Percentiles rank a stretch among this genome's conserved stretches.
These are phyloP conservation scores for Popillia japonica DNA, from an alignment of 1,140 invertebrate species.

Conservation along the genomic window DNA sequence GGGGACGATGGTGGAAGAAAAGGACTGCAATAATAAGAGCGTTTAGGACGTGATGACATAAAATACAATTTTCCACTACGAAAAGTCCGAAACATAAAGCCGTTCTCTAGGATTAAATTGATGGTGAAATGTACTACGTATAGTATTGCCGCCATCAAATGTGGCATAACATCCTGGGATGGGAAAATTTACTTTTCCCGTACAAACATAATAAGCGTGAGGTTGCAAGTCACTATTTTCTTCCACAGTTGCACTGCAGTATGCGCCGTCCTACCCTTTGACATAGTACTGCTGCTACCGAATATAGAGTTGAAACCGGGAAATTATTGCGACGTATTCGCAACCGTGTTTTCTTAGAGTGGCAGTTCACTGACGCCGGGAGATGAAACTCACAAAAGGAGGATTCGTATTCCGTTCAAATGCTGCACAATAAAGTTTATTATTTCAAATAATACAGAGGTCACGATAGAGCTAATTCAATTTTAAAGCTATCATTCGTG, in stretches of 20 bases:
- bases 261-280: not conserved
- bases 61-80: constrained; percentile 30
- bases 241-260: not conserved
- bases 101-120: not conserved
- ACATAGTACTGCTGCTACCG: too few species aligned
- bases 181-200: not conserved
- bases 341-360: constrained; percentile 20
- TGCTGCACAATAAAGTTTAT: constrained; percentile 21
- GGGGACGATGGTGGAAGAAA: not conserved
- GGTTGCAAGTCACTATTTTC: constrained; percentile 12
- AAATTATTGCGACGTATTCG: constrained; percentile 18
- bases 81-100: constrained; percentile 10
- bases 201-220: not conserved
- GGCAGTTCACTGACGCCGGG: not conserved
- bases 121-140: not conserved
- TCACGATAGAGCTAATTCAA: constrained; percentile 21
- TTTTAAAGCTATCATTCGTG: not conserved
- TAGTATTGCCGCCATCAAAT: too few species aligned
- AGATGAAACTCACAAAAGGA: not conserved
- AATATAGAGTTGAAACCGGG: not conserved
- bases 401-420: not conserved
- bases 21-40: constrained; percentile 10
- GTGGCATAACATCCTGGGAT: not conserved
- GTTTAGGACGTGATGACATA: constrained; percentile 31
- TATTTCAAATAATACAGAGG: constrained; percentile 29